These are phyloP conservation scores for Lutjanus argentimaculatus DNA, from an alignment of 2,797 vertebrate species.

Conservation along the genomic window DNA sequence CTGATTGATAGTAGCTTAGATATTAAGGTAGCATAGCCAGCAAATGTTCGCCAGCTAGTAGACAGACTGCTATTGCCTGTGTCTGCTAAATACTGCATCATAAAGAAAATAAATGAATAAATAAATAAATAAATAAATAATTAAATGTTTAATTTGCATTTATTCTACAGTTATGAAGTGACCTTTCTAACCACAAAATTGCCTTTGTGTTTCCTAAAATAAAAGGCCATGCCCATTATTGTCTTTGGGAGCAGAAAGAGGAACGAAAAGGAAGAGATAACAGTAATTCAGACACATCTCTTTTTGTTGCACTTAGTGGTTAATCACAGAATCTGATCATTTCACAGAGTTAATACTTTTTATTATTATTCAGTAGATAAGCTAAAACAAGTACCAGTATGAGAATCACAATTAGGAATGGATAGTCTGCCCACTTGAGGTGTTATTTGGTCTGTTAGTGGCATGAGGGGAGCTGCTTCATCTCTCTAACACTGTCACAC, in stretches of 20 bases:
- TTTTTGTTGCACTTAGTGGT: neutral
- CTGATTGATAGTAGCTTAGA: neutral
- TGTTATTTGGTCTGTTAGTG: neutral
- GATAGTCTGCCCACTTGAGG: neutral
- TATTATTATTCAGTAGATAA: neutral
- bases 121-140: too few relatives aligned
- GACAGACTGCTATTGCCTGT: neutral
- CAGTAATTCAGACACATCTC: neutral
- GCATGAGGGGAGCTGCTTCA: neutral
- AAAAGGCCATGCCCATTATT: neutral
- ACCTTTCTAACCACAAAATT: neutral
- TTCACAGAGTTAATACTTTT: neutral
- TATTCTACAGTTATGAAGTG: neutral
- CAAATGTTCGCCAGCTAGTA: neutral
- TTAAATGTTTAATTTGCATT: neutral
- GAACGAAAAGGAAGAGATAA: neutral
- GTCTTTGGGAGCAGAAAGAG: neutral
- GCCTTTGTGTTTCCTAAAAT: neutral
- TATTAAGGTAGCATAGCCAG: neutral
- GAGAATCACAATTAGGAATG: neutral
- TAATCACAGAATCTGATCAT: slow-evolving; percentile 2
- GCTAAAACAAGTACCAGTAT: neutral
- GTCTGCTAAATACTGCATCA: neutral
- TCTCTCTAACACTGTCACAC: neutral
- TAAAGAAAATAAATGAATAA: neutral